Base-by-base conservation (phyloP, 1,140 invertebrate species). In the Lepidurus couesii region DNA sequence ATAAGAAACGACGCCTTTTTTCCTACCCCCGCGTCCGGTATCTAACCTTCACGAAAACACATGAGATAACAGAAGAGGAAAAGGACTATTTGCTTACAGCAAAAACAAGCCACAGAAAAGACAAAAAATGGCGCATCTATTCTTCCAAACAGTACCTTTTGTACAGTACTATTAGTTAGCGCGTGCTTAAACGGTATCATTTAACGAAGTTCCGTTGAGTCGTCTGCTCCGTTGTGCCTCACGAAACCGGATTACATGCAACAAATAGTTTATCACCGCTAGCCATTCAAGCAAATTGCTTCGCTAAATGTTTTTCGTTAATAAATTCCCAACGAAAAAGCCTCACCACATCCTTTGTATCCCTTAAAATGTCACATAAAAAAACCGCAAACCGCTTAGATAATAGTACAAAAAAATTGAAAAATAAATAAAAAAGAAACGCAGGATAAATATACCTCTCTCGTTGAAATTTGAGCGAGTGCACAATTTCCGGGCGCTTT, bases 401-500 rank as follows among this genome's bases (percentile, higher is more conserved):
- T 16, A 34, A 34, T 34, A 34, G 34, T 3, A 34, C 34, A 34
- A 0, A 34, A 4, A 34, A 34, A 34, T 34, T 2, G 4, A 47
- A 65, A 21, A 65, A 65, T n/a, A 65, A 16, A 65, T n/a, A 65
- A 65, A 65, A 21, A 47, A 44, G 26, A 11, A 26, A 7, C 16
- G 44, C 2, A n/a, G 24, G 24, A 43, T 4, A 26, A 44, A 80
- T 80, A 77, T 87, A 97, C 95, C 92, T 93, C 89, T 99, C 97
- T 85, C 95, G 90, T 86, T 97, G 94, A 87, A 99, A 98, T 87
- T 98, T 97, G 82, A 98, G 90, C 81, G 93, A 94, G 86, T 98
- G 96, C 79, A 97, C 92, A 83, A 98, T 90, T 86, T 97, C 95
- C 65, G 96, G 96, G 81, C 89, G 89, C 88, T 98, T 98, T 87